Base-by-base conservation (phyloP, 2,797 vertebrate genomes). In the Rhabdomys pumilio region DNA sequence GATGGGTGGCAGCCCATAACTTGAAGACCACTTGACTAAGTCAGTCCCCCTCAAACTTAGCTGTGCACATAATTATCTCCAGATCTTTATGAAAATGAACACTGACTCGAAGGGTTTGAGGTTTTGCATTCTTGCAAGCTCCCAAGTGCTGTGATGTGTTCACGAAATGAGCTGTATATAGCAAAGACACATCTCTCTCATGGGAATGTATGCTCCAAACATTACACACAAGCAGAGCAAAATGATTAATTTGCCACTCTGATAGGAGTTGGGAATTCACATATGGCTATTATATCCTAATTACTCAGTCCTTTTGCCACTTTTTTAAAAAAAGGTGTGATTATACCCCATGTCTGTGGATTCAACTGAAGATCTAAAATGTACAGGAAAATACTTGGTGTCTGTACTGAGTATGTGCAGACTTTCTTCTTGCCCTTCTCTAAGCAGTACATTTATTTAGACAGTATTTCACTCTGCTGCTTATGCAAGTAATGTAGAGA, bases 151-250 rank as follows among this genome's bases (percentile, higher is more conserved):
- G 9, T 10, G 17, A 85, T 59, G 20, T 20, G 53, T 63, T 81
- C 55, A 0, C 2, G 57, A 87, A 11, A 31, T 26, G 15, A 22
- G 1, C 38, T 15, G 1, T 5, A 13, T 50, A 20, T 13, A 44
- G 44, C 29, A n/a, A 24, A 65, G 24, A 69, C 55, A 75, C 24
- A 1, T 63, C 50, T 13, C 55, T 59, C 20, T 0, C 4, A 0
- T 11, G 41, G 34, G 53, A 86, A 34, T 34, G 3, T 26, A 12
- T 59, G n/a, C 72, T 57, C 50, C n/a, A 24, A 12, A 47, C 50
- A 90, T 85, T 5, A 29, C 55, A 47, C 2, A 0, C 44, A 26
- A 63, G 11, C 22, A 59, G 67, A 47, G 50, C 11, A 90, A 55
- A 90, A 57, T 17, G 47, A 86, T 85, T 77, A 19, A 65, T 11